Base-by-base conservation (phyloP, 2,797 vertebrate species). In the Sebastes vulpes region DNA sequence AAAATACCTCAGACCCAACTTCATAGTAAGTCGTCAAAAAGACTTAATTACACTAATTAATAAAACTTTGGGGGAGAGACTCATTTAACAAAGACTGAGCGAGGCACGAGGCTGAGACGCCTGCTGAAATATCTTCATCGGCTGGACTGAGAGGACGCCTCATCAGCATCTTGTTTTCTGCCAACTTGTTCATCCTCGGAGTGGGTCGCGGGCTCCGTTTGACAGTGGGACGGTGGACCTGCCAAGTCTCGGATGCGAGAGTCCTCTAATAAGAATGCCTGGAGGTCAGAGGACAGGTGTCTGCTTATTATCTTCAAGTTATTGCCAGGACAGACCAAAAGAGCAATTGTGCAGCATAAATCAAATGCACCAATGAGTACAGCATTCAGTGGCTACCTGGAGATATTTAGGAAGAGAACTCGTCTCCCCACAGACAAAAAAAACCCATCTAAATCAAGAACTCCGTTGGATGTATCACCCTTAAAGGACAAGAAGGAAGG, bases 31-130 rank as follows among this genome's bases (percentile, higher is more conserved):
- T 93, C 86, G 78, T 96, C 94, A 88, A 85, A 90, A 91, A 92
- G 80, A 91, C 79, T 93, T 96, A 95, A 96, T 96, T 95, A 95
- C 71, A 81, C 84, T 88, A 92, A 95, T 96, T 94, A 95, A 96
- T 96, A 90, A 91, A 94, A 90, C 79, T 85, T 64, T 80, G 72
- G 57, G 72, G 73, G 77, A 87, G 64, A 79, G 83, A 75, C 75
- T 89, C 54, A 85, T 92, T 87, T 82, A 82, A 89, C 78, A 84
- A 67, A 79, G 84, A 81, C 16, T 1, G n/a, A 80, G 50, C 2
- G 2, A 83, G 50, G 54, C 54, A 71, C 4, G 0, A 74, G 38
- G 63, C 79, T 3, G 61, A 80, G 59, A 58, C 25, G 4, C 28
- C 60, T 29, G 31, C 66, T 59, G 65, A 29, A 81, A 79, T 76